Conservation (phyloP, 2,113 vertebrate species). For the Otolemur garnettii region DNA sequence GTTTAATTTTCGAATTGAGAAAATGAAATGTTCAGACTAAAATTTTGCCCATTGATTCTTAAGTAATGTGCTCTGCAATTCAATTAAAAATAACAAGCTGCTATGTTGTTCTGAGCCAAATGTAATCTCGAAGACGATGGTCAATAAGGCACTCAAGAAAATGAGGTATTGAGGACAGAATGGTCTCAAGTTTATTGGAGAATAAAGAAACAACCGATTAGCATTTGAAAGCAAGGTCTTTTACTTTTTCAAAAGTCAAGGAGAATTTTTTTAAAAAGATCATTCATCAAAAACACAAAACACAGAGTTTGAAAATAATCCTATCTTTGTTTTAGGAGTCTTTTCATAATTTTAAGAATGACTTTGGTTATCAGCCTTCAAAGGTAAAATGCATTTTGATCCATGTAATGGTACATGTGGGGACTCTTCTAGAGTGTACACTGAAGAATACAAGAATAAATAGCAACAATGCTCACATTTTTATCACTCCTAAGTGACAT, state of each 20-base stretch:
- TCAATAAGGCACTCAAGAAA: slow-evolving; percentile 80
- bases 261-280: slow-evolving; percentile 28
- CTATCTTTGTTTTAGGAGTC: slow-evolving; percentile 47
- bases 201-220: slow-evolving; percentile 71
- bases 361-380: background rate
- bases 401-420: slow-evolving; percentile 47
- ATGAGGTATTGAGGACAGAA: slow-evolving; percentile 70
- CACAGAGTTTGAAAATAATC: slow-evolving; percentile 50
- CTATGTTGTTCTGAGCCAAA: slow-evolving; percentile 71
- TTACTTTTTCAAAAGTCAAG: slow-evolving; percentile 72
- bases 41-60: slow-evolving; percentile 81
- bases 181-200: slow-evolving; percentile 40
- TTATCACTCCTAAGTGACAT: background rate
- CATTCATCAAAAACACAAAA: slow-evolving; percentile 41
- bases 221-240: slow-evolving; percentile 54
- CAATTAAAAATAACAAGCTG: slow-evolving; percentile 85
- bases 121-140: slow-evolving; percentile 63
- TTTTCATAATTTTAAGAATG: slow-evolving; percentile 63
- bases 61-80: slow-evolving; percentile 72
- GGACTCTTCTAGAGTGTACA: slow-evolving; percentile 32
- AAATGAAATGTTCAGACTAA: slow-evolving; percentile 80
- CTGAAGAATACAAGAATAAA: slow-evolving; percentile 36
- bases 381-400: background rate
- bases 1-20: slow-evolving; percentile 72
- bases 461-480: background rate